Conservation (phyloP, 2,113 vertebrate species). For the Murina feae region DNA sequence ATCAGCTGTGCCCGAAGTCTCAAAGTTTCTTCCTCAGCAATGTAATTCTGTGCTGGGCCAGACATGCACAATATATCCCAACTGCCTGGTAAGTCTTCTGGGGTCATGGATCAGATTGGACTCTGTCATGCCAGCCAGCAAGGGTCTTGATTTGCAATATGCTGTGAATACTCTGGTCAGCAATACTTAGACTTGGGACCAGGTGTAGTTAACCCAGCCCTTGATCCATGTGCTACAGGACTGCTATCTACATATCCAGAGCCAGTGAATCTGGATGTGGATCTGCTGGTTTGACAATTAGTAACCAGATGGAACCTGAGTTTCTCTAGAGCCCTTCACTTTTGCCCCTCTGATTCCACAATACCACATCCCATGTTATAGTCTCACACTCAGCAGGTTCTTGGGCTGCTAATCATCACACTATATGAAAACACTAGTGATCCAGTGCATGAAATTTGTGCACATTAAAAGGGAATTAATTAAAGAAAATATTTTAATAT, state of each 20-base stretch:
- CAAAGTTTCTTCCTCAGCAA: constrained; percentile 15
- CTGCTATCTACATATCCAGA: background rate
- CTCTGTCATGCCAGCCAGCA: background rate
- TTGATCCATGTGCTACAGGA: background rate
- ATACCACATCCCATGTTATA: background rate
- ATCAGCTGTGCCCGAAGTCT: background rate
- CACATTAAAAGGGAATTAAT: too few species aligned
- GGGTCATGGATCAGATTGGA: background rate
- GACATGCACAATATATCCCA: background rate
- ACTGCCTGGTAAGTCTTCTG: constrained; percentile 50
- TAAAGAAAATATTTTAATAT: too few species aligned
- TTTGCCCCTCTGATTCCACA: fast-evolving
- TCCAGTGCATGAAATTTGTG: too few species aligned
- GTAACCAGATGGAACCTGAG: background rate
- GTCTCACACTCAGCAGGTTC: background rate
- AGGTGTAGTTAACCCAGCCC: too few species aligned
- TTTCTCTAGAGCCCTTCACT: background rate
- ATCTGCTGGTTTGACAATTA: background rate
- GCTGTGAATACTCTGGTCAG: background rate
- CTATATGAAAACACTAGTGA: too few species aligned
- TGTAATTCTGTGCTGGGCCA: constrained; percentile 23
- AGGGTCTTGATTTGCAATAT: background rate
- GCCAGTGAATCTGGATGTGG: background rate
- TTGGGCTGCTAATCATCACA: background rate
- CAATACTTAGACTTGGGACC: background rate